phyloP scores from a whole-genome alignment of 2,888 invertebrate genomes.

The Malthinus seriepunctatus region DNA sequence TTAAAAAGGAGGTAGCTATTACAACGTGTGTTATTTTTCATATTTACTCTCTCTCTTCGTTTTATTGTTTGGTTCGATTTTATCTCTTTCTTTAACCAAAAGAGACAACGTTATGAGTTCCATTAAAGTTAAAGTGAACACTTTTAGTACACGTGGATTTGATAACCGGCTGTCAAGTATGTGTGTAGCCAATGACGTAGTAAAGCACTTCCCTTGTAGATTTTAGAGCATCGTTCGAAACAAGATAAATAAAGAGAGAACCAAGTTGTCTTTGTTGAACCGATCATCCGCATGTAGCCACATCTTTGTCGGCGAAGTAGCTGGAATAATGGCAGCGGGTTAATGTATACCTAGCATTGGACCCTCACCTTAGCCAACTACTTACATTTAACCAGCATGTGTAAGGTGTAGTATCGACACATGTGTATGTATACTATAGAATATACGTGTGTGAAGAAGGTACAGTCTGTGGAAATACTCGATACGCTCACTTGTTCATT shows the following conservation, averaged over 20 bases:
- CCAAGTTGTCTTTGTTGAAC: conserved; percentile 17
- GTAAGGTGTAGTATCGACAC: conserved; percentile 55
- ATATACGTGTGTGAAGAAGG: conserved; percentile 50
- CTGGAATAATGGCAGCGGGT: conserved; percentile 54
- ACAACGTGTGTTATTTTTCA: conserved; percentile 21
- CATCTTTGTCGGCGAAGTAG: conserved; percentile 50
- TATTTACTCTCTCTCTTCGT: conserved; percentile 12
- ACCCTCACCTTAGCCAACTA: conserved; percentile 52
- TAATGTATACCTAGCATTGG: conserved; percentile 48
- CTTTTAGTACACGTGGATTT: conserved; percentile 50
- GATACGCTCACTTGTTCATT: conserved; percentile 34
- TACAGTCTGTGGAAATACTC: conserved; percentile 43
- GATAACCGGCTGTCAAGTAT: conserved; percentile 40
- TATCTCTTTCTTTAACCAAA: conserved; percentile 21
- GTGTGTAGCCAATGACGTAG: conserved; percentile 38
- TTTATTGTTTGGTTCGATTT: not conserved
- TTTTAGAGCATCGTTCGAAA: conserved; percentile 52
- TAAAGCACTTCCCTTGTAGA: conserved; percentile 50
- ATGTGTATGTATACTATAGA: conserved; percentile 43
- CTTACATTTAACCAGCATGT: conserved; percentile 53
- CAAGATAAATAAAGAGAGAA: conserved; percentile 47
- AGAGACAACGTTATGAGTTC: conserved; percentile 44
- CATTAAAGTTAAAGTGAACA: conserved; percentile 46
- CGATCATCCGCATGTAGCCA: conserved; percentile 37
- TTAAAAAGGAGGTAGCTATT: conserved; percentile 22